phyloP scores from a whole-genome alignment of 2,797 vertebrate genomes.

The Hyperoplus immaculatus region DNA sequence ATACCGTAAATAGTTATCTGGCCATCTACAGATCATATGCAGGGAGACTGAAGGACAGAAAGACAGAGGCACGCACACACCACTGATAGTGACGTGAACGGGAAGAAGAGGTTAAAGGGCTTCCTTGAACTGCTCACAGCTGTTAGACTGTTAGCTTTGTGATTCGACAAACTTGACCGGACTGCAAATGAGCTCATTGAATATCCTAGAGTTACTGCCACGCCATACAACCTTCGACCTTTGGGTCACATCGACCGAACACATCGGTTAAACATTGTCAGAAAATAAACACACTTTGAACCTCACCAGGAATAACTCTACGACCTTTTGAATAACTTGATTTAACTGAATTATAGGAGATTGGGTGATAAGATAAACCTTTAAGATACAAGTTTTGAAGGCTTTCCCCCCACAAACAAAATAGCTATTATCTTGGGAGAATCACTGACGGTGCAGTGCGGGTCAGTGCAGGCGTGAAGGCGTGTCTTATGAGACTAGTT shows the following conservation, averaged over 20 bases:
- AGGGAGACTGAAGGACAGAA: neutral
- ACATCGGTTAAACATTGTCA: constrained; percentile 51
- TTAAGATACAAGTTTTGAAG: neutral
- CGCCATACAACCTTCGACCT: neutral
- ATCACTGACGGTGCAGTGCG: neutral
- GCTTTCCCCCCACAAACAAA: neutral
- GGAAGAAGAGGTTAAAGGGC: neutral
- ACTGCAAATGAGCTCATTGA: neutral
- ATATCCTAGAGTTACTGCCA: neutral
- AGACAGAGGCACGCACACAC: neutral
- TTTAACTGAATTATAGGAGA: neutral
- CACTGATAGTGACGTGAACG: constrained; percentile 27
- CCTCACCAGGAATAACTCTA: neutral
- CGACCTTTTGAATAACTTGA: neutral
- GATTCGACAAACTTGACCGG: neutral
- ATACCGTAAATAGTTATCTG: constrained; percentile 1
- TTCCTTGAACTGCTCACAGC: constrained; percentile 10
- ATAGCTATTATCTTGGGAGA: neutral
- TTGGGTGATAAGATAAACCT: constrained; percentile 17
- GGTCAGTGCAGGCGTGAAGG: too few relatives aligned
- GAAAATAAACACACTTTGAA: constrained; percentile 63
- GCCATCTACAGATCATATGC: neutral
- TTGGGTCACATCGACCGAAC: neutral
- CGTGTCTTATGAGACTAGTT: too few relatives aligned
- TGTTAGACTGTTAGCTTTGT: neutral